Evolutionary conservation across 2,113 vertebrate genomes (phyloP).

Genomic region (human): DNA sequence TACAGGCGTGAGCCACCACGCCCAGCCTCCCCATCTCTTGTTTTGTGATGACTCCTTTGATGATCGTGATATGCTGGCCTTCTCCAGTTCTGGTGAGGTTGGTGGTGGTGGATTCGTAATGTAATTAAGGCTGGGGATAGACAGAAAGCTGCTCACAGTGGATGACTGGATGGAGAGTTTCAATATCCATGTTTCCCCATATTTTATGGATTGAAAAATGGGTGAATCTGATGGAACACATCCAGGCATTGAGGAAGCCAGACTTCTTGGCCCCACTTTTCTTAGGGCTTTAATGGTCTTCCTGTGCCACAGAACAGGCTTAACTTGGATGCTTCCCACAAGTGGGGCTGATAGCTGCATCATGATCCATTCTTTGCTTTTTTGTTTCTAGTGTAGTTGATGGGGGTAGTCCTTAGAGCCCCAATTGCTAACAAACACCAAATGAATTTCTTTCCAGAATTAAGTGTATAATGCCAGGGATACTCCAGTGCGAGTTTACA

Average conservation of each 20-base stretch:
- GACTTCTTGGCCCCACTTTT: neutral
- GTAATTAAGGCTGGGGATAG: neutral
- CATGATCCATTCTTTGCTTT: neutral
- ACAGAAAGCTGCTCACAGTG: neutral
- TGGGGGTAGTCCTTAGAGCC: neutral
- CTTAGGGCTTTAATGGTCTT: neutral
- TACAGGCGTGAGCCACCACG: no score
- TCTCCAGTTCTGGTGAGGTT: neutral
- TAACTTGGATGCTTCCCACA: neutral
- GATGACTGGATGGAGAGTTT: neutral
- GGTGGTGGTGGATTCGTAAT: neutral
- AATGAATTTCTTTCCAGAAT: slow-evolving; percentile 16
- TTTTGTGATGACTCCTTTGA: neutral
- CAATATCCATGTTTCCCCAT: neutral
- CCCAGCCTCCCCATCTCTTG: neutral
- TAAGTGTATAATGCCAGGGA: neutral
- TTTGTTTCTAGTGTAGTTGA: neutral
- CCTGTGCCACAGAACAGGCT: neutral
- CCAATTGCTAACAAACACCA: neutral
- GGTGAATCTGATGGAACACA: neutral
- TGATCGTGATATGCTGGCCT: neutral
- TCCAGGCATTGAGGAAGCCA: neutral
- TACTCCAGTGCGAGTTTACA: neutral
- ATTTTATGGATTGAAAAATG: slow-evolving; percentile 1
- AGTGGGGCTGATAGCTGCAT: neutral